These are phyloP conservation scores for Acleris literana DNA, from an alignment of 2,888 invertebrate genomes.

Conservation along the genomic window DNA sequence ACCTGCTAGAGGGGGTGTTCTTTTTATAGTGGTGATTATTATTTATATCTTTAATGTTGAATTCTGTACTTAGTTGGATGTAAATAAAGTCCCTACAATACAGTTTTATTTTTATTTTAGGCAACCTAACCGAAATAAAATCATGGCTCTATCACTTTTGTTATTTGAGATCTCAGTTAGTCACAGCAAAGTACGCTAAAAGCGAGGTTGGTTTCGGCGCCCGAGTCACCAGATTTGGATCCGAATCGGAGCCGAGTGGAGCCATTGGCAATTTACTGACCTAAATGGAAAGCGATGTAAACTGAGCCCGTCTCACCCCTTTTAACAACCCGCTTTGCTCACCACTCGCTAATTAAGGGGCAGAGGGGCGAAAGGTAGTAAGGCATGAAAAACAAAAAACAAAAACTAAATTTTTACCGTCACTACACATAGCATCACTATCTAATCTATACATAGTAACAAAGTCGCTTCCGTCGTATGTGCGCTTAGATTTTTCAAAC, in stretches of 20 bases:
- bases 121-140: background rate
- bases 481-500: too few species aligned
- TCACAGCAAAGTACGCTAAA: slow-evolving; percentile 15
- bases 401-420: background rate
- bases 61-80: too few species aligned
- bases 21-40: too few species aligned
- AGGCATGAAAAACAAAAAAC: slow-evolving; percentile 29
- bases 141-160: slow-evolving; percentile 15
- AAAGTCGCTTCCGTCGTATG: too few species aligned
- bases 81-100: too few species aligned
- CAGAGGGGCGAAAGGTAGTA: slow-evolving; percentile 45
- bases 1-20: too few species aligned
- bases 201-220: slow-evolving; percentile 1
- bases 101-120: background rate
- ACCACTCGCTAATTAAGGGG: slow-evolving; percentile 69
- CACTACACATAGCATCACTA: too few species aligned
- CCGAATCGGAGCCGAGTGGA: background rate
- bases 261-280: slow-evolving; percentile 36
- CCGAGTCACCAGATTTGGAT: background rate
- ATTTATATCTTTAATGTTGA: too few species aligned
- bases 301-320: slow-evolving; percentile 69
- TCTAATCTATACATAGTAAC: too few species aligned
- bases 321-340: slow-evolving; percentile 71
- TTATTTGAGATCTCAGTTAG: slow-evolving; percentile 19
- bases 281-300: slow-evolving; percentile 53